Evolutionary conservation across 1,140 invertebrate genomes (phyloP), one percentile per base, ranked within the genome.

Genomic region (Metaphire vulgaris): DNA sequence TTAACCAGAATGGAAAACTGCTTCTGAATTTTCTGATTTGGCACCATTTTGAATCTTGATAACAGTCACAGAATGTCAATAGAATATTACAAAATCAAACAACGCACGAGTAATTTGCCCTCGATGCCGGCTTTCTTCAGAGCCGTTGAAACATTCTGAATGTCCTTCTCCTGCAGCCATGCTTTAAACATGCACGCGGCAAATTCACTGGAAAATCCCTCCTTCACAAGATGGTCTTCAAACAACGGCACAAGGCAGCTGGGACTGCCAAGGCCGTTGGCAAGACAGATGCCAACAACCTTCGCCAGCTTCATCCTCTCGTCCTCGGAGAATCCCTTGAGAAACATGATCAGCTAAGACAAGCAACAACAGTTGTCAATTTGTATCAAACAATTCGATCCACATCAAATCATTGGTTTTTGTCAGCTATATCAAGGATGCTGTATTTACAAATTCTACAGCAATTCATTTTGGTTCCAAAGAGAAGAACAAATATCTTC

Each of bases 231-330:
- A 89, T 97, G 94, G 86, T 97, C 94, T 80, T 89, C 85, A 80
- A 87, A 86, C 28, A 85, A 77, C 75, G 81, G 81, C 1, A 74
- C 73, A 79, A 97, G 89, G 75, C 94, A 92, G 79, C 90, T 91
- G 72, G 94, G 91, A 81, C 92, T 91, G 80, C 95, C 91, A 83
- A 94, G 92, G 79, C 92, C 92, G 88, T 95, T 94, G 30, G 87
- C 86, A 80, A 97, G 91, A 91, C 96, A 95, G 41, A 97, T 88
- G 77, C 93, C 94, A 80, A 94, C 93, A 90, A 97, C 95, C 80
- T 93, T 90, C 81, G 95, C 95, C 83, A 98, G 89, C 87, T 97
- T 97, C 81, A 91, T 90, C 79, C 95, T 89, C 88, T 98, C 93
- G 78, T 90, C 89, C 78, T 92, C 91, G 81, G 90, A 90, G 87